phyloP scores from a whole-genome alignment of 2,888 invertebrate genomes.

The Philhelius pedissequus region DNA sequence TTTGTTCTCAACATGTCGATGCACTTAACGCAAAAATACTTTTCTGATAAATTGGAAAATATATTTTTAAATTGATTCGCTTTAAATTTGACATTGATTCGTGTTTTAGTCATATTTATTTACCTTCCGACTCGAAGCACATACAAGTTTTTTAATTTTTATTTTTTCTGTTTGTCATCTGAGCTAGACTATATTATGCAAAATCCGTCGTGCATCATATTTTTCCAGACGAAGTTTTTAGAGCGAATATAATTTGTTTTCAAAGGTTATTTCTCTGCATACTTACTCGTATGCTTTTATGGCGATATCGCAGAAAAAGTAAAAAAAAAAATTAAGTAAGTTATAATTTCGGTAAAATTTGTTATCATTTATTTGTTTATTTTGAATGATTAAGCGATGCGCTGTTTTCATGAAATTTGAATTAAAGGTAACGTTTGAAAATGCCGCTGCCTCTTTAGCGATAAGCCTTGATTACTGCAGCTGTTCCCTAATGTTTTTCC shows the following conservation, averaged over 20 bases:
- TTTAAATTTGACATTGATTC: background rate
- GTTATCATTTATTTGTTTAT: no score
- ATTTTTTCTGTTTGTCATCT: background rate
- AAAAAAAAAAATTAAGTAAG: no score
- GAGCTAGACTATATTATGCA: background rate
- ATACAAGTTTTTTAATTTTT: background rate
- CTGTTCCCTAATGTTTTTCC: no score
- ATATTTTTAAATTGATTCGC: background rate
- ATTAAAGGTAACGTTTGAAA: no score
- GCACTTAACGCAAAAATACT: conserved; percentile 3
- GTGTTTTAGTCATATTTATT: background rate
- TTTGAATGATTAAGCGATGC: no score
- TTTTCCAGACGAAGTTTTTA: background rate
- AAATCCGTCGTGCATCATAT: background rate
- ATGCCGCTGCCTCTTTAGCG: no score
- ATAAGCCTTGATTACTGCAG: no score
- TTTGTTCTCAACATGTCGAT: conserved; percentile 6
- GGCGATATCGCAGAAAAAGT: no score
- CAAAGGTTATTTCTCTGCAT: background rate
- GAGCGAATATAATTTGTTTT: background rate
- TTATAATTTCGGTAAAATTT: no score
- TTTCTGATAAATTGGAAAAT: background rate
- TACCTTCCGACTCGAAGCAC: background rate
- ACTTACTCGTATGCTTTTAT: no score
- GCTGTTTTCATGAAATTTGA: no score